Percentiles rank a stretch among this genome's conserved stretches.
These are phyloP conservation scores for Pseudococcus longispinus DNA, from an alignment of 2,888 invertebrate species.

Conservation along the genomic window DNA sequence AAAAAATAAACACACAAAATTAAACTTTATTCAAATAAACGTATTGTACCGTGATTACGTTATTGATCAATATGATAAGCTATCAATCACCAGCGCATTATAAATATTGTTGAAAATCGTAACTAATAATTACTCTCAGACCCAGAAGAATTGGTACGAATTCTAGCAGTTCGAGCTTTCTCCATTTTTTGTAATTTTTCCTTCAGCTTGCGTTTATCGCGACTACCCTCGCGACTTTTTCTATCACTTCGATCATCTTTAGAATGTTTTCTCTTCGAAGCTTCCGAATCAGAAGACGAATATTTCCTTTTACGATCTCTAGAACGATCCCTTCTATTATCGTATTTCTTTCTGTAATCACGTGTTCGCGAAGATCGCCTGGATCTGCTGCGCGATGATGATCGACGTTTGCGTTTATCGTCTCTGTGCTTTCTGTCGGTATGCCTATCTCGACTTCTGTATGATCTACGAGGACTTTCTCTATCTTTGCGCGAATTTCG, in stretches of 20 bases:
- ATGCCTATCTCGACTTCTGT: conserved; percentile 16
- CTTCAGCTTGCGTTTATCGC: conserved; percentile 43
- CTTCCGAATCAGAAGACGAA: conserved; percentile 21
- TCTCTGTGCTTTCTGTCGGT: background rate
- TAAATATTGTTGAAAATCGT: background rate
- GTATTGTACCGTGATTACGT: background rate
- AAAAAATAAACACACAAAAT: background rate
- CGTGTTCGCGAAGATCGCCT: background rate
- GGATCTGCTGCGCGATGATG: conserved; percentile 32
- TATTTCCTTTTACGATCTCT: conserved; percentile 29
- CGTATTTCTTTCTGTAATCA: background rate
- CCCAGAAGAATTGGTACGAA: background rate
- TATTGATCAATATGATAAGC: background rate
- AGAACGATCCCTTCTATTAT: background rate
- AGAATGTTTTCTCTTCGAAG: background rate
- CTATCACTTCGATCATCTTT: background rate
- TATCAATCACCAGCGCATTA: background rate
- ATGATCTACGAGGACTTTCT: background rate
- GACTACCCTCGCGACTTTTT: conserved; percentile 24
- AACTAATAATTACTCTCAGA: conserved; percentile 17
- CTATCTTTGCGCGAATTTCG: conserved; percentile 44
- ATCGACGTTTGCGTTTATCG: background rate
- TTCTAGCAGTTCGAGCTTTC: conserved; percentile 28
- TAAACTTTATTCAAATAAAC: conserved; percentile 25
- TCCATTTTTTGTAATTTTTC: conserved; percentile 29